Conservation (phyloP, 2,113 vertebrate species). For the Buteo buteo region DNA sequence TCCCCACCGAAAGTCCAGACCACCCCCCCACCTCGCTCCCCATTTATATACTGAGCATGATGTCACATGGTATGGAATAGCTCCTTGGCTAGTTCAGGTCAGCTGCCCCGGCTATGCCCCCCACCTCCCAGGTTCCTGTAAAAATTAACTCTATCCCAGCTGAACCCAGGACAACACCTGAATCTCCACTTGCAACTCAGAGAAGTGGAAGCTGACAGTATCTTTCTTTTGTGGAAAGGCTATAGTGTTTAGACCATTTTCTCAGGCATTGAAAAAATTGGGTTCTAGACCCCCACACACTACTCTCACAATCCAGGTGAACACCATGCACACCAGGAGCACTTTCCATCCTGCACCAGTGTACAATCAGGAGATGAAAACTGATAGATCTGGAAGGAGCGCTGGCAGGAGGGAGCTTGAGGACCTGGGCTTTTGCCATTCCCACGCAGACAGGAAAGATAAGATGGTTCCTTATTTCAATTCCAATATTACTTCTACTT, state of each 20-base stretch:
- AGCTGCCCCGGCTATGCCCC: too few species aligned
- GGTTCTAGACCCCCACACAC: background rate
- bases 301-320: background rate
- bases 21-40: too few species aligned
- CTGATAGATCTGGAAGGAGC: background rate
- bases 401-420: background rate
- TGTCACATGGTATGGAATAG: too few species aligned
- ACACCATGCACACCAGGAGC: background rate
- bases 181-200: background rate
- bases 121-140: too few species aligned
- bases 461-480: background rate
- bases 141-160: too few species aligned
- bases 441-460: background rate
- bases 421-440: background rate
- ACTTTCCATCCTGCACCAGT: background rate
- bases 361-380: background rate
- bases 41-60: too few species aligned
- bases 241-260: background rate
- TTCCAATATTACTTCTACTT: background rate
- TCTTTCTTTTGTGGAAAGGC: background rate
- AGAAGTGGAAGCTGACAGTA: background rate
- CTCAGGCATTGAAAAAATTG: background rate
- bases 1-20: too few species aligned
- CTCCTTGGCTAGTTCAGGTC: too few species aligned
- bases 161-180: background rate